These are phyloP conservation scores for Rhinoderma darwinii DNA, from an alignment of 2,113 vertebrate species.

Conservation along the genomic window DNA sequence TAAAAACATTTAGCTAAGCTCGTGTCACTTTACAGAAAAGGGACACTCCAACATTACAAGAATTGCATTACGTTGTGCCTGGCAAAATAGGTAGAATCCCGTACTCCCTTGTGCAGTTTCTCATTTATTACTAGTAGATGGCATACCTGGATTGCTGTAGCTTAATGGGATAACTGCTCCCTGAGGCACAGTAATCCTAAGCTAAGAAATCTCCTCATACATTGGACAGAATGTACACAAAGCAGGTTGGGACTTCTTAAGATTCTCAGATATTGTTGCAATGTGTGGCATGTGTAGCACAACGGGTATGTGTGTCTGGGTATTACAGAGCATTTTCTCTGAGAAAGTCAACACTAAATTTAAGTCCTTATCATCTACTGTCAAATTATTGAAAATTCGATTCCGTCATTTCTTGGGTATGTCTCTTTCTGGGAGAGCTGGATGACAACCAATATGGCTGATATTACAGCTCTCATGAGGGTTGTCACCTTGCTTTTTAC, in stretches of 20 bases:
- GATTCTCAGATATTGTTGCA: background rate
- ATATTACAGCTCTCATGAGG: no score
- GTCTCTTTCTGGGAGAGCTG: no score
- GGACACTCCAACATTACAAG: background rate
- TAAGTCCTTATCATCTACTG: no score
- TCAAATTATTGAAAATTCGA: no score
- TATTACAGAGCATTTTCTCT: no score
- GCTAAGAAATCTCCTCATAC: background rate
- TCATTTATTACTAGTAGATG: background rate
- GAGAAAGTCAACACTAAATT: no score
- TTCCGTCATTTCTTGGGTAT: no score
- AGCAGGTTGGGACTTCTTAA: background rate
- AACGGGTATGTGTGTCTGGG: no score
- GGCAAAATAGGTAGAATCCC: background rate
- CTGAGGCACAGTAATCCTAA: background rate
- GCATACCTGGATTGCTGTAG: background rate
- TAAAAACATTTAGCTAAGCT: slow-evolving; percentile 15
- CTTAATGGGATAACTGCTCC: slow-evolving; percentile 3
- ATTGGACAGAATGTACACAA: background rate
- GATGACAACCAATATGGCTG: no score
- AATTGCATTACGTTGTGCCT: background rate
- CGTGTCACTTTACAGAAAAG: background rate
- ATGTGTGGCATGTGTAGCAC: no score
- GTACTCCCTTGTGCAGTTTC: background rate
- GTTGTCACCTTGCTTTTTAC: no score